phyloP scores from a whole-genome alignment of 2,888 invertebrate species.

The Amorpha juglandis region DNA sequence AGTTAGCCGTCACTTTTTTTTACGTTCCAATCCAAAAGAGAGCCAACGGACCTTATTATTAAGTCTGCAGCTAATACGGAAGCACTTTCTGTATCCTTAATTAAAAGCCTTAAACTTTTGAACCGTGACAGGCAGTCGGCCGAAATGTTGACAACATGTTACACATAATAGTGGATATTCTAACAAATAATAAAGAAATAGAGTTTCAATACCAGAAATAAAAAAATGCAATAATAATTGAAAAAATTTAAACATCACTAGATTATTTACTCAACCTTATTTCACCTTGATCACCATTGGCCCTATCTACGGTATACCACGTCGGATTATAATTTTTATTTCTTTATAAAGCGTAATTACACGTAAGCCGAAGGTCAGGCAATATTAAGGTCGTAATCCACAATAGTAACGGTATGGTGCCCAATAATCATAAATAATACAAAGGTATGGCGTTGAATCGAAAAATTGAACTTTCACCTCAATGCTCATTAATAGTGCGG shows the following conservation, averaged over 20 bases:
- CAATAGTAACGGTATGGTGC: conserved; percentile 50
- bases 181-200: no score
- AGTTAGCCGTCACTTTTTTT: no score
- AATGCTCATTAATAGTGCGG: conserved; percentile 43
- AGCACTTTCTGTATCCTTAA: no score
- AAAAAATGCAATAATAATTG: background rate
- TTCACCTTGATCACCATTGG: conserved; percentile 5
- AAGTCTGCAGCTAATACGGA: no score
- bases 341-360: conserved; percentile 46
- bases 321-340: conserved; percentile 33
- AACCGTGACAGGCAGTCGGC: no score
- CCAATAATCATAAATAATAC: conserved; percentile 56
- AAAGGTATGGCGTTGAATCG: conserved; percentile 42
- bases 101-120: no score
- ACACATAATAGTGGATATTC: no score
- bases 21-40: no score
- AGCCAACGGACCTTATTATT: no score
- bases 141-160: no score
- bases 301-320: background rate
- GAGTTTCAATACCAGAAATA: no score
- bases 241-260: background rate
- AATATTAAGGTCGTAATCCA: conserved; percentile 59
- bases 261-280: background rate
- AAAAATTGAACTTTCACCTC: conserved; percentile 58
- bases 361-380: conserved; percentile 52